Evolutionary conservation across 2,797 vertebrate genomes (phyloP).

Genomic region (Psittacula echo): DNA sequence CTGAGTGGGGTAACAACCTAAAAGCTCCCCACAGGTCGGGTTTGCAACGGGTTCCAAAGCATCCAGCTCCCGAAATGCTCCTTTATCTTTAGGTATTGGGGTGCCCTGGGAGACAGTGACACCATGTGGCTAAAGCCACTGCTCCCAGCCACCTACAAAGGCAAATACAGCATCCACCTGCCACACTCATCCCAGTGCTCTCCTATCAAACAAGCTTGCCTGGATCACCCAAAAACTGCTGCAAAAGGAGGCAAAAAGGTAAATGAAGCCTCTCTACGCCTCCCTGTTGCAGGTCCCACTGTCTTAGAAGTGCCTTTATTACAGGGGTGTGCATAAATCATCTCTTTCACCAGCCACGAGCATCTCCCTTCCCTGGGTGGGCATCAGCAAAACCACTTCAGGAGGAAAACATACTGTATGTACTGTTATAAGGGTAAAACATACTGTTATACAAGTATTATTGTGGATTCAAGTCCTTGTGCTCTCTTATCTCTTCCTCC

Average conservation of each 20-base stretch:
- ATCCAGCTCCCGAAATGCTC: not conserved
- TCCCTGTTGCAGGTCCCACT: rapidly evolving
- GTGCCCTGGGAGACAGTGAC: not conserved
- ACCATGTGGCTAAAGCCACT: not conserved
- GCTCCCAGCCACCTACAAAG: not conserved
- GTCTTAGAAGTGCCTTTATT: not conserved
- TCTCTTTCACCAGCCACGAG: not conserved
- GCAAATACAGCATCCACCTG: not conserved
- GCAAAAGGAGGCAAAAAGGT: not conserved
- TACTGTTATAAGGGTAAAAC: not conserved
- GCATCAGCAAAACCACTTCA: not conserved
- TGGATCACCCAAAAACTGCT: not conserved
- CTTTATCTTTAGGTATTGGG: not conserved
- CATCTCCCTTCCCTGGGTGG: not conserved
- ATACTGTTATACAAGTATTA: rapidly evolving
- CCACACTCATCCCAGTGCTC: rapidly evolving
- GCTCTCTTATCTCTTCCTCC: not conserved
- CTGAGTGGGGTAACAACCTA: not conserved
- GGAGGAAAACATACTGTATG: not conserved
- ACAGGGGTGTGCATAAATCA: too few species aligned
- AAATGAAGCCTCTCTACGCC: not conserved
- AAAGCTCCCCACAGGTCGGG: not conserved
- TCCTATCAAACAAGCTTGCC: not conserved
- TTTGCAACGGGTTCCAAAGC: not conserved
- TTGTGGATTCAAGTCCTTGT: too few species aligned